These are phyloP conservation scores for Anodontia alba DNA, from an alignment of 2,888 invertebrate genomes.

Conservation along the genomic window DNA sequence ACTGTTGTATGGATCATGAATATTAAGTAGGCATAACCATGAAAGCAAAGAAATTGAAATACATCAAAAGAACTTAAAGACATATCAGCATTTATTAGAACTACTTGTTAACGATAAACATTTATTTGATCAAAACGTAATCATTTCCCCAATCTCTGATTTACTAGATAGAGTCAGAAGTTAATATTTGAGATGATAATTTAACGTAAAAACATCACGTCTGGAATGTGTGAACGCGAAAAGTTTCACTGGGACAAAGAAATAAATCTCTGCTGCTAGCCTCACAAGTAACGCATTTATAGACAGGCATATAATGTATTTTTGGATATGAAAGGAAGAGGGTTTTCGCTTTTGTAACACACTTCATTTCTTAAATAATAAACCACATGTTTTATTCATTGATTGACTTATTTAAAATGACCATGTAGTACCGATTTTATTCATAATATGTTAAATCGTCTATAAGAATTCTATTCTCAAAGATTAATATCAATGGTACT, in stretches of 20 bases:
- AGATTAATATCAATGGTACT: neutral
- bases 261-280: neutral
- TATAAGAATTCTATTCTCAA: neutral
- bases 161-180: slow-evolving; percentile 1
- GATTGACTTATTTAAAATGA: neutral
- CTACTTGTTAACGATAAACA: slow-evolving; percentile 9
- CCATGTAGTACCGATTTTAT: neutral
- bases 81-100: slow-evolving; percentile 13
- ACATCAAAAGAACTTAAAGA: slow-evolving; percentile 2
- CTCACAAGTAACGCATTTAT: slow-evolving; percentile 7
- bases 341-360: neutral
- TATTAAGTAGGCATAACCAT: slow-evolving; percentile 15
- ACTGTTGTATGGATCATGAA: slow-evolving; percentile 4
- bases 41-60: slow-evolving; percentile 17
- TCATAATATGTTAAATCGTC: slow-evolving; percentile 10
- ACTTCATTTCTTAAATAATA: neutral
- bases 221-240: neutral
- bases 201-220: neutral
- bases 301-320: neutral
- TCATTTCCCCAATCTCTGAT: slow-evolving; percentile 12
- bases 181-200: slow-evolving; percentile 11
- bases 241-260: neutral
- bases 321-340: neutral
- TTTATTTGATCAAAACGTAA: slow-evolving; percentile 19
- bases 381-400: neutral